Conservation (phyloP, 2,113 vertebrate genomes). For the Campylorhamphus procurvoides region DNA sequence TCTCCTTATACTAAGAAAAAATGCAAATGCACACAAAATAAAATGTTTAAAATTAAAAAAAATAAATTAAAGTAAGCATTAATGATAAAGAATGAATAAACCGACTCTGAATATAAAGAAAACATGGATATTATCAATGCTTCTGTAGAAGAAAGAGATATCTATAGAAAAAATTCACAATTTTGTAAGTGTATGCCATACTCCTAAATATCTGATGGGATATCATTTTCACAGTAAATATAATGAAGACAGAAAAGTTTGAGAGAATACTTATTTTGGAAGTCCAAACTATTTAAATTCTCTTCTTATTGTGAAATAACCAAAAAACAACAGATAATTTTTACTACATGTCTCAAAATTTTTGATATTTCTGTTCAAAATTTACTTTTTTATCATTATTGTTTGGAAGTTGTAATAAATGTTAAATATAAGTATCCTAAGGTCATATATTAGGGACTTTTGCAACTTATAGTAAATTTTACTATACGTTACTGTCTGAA, state of each 20-base stretch:
- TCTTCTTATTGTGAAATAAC: background rate
- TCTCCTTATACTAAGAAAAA: background rate
- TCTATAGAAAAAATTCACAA: background rate
- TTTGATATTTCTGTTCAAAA: background rate
- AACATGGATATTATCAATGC: background rate
- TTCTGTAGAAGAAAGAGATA: background rate
- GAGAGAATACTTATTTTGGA: background rate
- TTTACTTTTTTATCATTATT: background rate
- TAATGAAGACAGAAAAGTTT: background rate
- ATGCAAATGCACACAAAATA: background rate
- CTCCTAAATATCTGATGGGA: background rate
- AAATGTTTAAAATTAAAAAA: background rate
- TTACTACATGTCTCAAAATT: background rate
- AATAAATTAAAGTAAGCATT: background rate
- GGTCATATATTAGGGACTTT: background rate
- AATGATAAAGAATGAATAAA: background rate
- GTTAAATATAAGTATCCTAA: background rate
- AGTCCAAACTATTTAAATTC: background rate
- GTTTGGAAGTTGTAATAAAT: background rate
- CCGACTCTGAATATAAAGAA: background rate
- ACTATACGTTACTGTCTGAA: background rate
- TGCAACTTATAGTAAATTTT: background rate
- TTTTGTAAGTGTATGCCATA: background rate
- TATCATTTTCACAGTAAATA: background rate
- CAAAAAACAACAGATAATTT: background rate